Conservation (phyloP, 2,113 vertebrate genomes). For the Daboia siamensis region DNA sequence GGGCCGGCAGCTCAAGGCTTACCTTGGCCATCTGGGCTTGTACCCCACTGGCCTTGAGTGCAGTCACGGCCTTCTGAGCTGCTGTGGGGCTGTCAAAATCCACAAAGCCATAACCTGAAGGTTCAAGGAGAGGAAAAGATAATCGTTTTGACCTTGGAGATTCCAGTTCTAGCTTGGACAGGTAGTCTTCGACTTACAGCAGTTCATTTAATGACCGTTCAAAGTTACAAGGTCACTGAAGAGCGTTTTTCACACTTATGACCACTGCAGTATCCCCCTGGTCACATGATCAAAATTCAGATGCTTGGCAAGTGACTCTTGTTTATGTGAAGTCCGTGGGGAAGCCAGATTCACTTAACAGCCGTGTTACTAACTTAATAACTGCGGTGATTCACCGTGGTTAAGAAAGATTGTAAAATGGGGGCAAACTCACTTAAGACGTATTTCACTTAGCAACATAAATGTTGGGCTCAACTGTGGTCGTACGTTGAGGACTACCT, state of each 20-base stretch:
- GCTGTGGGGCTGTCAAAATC: slow-evolving; percentile 88
- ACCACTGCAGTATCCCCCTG: not conserved
- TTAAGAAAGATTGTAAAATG: not conserved
- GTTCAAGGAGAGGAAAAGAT: slow-evolving; percentile 5
- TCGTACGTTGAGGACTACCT: not conserved
- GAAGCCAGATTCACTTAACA: not conserved
- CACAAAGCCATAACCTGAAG: slow-evolving; percentile 88
- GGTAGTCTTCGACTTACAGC: not conserved
- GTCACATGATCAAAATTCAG: not conserved
- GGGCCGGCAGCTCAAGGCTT: slow-evolving; percentile 15
- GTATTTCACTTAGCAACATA: not conserved
- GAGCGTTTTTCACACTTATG: not conserved
- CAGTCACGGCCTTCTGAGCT: slow-evolving; percentile 87
- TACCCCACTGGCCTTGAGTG: slow-evolving; percentile 85
- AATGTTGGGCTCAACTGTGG: not conserved
- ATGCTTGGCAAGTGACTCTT: not conserved
- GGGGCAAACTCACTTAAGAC: not conserved
- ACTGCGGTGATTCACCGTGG: not conserved
- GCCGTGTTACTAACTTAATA: not conserved
- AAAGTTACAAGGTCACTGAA: not conserved
- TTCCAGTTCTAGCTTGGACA: not conserved
- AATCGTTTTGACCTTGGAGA: not conserved
- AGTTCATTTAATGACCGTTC: not conserved
- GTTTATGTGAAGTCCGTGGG: not conserved
- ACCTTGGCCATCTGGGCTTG: slow-evolving; percentile 97